A percentile compares a stretch with the other conserved stretches of the same genome.
phyloP scores from a whole-genome alignment of 2,888 invertebrate species.

The Drosophila gaucha region DNA sequence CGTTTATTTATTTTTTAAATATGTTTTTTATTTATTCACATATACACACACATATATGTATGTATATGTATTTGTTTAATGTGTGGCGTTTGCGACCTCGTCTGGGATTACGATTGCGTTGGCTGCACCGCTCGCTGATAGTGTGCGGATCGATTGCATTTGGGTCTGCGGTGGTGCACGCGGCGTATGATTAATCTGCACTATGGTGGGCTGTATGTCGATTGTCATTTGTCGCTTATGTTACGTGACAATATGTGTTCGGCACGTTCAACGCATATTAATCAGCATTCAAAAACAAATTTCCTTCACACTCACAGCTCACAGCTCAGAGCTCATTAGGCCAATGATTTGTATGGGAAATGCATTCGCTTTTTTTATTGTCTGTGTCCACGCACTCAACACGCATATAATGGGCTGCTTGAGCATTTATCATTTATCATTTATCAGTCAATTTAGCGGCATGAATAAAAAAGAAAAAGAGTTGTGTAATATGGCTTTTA shows the following conservation, averaged over 20 bases:
- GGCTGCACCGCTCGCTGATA: conserved; percentile 43
- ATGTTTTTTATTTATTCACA: conserved; percentile 10
- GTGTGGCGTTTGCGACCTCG: conserved; percentile 47
- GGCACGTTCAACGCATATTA: conserved; percentile 64
- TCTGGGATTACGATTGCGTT: conserved; percentile 48
- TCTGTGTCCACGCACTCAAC: conserved; percentile 28
- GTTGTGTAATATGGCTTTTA: background rate
- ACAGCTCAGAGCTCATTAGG: conserved; percentile 57
- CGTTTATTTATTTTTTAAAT: background rate
- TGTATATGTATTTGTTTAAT: conserved; percentile 30
- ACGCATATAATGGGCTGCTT: conserved; percentile 1
- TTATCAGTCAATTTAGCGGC: conserved; percentile 4
- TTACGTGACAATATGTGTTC: conserved; percentile 76
- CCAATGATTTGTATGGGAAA: conserved; percentile 59
- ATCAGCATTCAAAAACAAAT: conserved; percentile 46
- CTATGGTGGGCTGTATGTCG: background rate
- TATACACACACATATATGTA: background rate
- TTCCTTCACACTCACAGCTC: conserved; percentile 47
- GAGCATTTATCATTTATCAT: background rate
- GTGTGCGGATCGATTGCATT: conserved; percentile 54
- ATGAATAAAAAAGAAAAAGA: background rate
- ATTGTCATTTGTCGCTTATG: conserved; percentile 10
- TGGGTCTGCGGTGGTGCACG: conserved; percentile 24
- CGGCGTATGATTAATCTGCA: conserved; percentile 58
- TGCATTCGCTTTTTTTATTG: conserved; percentile 23